phyloP scores from a whole-genome alignment of 2,797 vertebrate species.

The Sebastes oblongus region DNA sequence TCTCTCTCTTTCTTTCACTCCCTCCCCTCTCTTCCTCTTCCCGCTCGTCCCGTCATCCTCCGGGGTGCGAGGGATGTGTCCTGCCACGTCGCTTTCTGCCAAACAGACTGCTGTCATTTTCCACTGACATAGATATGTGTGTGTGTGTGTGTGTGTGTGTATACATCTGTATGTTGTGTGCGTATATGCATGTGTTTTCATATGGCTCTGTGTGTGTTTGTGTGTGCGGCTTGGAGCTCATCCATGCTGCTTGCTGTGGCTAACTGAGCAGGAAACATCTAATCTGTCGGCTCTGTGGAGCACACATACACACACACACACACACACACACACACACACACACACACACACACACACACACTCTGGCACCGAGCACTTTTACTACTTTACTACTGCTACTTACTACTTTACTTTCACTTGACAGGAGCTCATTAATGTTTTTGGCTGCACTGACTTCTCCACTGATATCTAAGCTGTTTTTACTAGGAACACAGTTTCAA shows the following conservation, averaged over 20 bases:
- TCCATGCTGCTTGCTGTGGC: conserved; percentile 61
- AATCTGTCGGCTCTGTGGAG: conserved; percentile 62
- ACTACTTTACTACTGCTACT: not conserved
- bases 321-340: not conserved
- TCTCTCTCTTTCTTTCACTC: not conserved
- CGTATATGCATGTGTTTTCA: not conserved
- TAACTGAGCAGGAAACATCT: conserved; percentile 72
- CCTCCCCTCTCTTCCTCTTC: not conserved
- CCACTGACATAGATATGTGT: conserved; percentile 39
- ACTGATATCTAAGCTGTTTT: conserved; percentile 1
- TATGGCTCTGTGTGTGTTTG: conserved; percentile 19
- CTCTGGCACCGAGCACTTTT: conserved; percentile 8
- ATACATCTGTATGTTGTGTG: not conserved
- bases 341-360: conserved; percentile 10
- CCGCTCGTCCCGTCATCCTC: not conserved
- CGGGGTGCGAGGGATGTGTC: conserved; percentile 13
- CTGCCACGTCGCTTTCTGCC: conserved; percentile 57
- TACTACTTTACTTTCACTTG: not conserved
- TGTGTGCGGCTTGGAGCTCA: conserved; percentile 57
- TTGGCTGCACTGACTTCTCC: not conserved
- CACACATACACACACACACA: conserved; percentile 20
- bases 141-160: conserved; percentile 2
- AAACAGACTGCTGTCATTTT: conserved; percentile 59
- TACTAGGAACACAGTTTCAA: not conserved
- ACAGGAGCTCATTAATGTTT: not conserved